Evolutionary conservation across 2,113 vertebrate species (phyloP).

Genomic region (Dipodomys ordii): DNA sequence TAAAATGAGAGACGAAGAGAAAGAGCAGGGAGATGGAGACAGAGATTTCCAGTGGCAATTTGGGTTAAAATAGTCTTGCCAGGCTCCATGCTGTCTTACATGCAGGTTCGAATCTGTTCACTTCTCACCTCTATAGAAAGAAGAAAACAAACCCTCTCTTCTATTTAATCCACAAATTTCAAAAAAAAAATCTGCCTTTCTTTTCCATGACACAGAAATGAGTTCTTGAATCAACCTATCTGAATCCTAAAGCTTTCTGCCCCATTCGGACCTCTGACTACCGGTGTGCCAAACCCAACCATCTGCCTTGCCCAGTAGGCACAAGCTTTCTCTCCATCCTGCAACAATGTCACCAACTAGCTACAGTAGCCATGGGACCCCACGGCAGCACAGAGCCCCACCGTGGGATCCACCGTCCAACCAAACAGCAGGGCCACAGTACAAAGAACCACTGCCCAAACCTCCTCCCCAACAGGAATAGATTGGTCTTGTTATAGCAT

Average conservation of each 20-base stretch:
- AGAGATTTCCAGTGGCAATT: background rate
- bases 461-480: background rate
- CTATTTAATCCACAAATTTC: background rate
- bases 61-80: background rate
- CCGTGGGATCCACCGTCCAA: background rate
- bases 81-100: too few species aligned
- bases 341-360: background rate
- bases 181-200: background rate
- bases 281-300: too few species aligned
- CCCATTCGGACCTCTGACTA: background rate
- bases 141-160: background rate
- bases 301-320: accelerated
- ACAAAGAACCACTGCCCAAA: too few species aligned
- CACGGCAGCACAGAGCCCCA: accelerated
- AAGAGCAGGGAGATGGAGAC: background rate
- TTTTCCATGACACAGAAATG: background rate
- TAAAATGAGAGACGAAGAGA: background rate
- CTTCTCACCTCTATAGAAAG: background rate
- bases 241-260: background rate
- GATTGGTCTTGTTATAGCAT: background rate
- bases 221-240: background rate
- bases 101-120: background rate
- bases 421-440: accelerated
- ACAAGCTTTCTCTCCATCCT: background rate
- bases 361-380: too few species aligned